Percentiles rank a stretch among this genome's conserved stretches.
phyloP scores from a whole-genome alignment of 2,113 vertebrate genomes.

The Pseudonaja textilis region DNA sequence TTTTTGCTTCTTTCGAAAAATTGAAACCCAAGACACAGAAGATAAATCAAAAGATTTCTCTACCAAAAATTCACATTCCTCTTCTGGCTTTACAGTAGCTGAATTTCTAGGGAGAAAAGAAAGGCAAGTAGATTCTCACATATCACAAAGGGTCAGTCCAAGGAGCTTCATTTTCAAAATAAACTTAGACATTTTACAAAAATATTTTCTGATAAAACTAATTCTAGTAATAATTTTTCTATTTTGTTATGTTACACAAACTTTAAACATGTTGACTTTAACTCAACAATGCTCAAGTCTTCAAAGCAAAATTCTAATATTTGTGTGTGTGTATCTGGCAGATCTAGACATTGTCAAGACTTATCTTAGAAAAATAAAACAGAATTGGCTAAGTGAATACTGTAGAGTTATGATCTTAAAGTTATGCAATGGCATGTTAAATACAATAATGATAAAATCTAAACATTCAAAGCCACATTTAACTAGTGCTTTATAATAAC shows the following conservation, averaged over 20 bases:
- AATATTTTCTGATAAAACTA: background rate
- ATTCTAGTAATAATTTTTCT: background rate
- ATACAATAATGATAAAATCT: background rate
- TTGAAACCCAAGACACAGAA: conserved; percentile 58
- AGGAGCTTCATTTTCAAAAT: background rate
- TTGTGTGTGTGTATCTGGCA: background rate
- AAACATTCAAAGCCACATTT: background rate
- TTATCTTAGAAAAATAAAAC: background rate
- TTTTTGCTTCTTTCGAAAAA: conserved; percentile 46
- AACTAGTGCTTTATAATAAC: no score
- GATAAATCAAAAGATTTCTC: conserved; percentile 54
- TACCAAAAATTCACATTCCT: conserved; percentile 73
- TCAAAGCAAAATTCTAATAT: background rate
- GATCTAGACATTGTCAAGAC: background rate
- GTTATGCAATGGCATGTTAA: background rate
- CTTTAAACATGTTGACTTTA: background rate
- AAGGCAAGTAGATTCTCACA: background rate
- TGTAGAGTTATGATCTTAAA: background rate
- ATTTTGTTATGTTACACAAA: background rate
- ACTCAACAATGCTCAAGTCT: background rate
- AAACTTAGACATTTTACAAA: background rate
- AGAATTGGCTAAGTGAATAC: background rate
- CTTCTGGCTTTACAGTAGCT: conserved; percentile 37
- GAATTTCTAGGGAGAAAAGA: conserved; percentile 24
- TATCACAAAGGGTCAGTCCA: background rate